Evolutionary conservation across 2,888 invertebrate species (phyloP).

Genomic region (Cheilosia urbana): DNA sequence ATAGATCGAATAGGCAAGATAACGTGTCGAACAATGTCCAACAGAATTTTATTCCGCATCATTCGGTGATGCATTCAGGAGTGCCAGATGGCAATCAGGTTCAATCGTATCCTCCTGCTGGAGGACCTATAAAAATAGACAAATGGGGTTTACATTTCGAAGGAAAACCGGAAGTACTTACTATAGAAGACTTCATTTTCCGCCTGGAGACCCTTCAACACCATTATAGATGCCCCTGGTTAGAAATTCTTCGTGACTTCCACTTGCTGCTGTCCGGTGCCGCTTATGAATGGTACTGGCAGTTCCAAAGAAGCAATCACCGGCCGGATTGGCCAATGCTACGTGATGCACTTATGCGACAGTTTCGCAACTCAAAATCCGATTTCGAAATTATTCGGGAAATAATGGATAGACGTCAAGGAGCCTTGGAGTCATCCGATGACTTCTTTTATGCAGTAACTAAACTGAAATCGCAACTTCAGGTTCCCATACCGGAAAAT

Average conservation of each 20-base stretch:
- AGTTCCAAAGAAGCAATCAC: background rate
- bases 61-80: no score
- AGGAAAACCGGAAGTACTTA: background rate
- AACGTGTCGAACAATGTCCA: no score
- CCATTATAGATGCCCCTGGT: background rate
- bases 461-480: background rate
- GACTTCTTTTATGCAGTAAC: background rate
- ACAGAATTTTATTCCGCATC: no score
- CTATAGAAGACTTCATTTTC: background rate
- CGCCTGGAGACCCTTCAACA: no score
- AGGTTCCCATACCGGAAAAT: no score
- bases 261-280: no score
- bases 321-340: background rate
- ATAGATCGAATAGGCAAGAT: no score
- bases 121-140: background rate
- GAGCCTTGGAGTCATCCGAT: background rate
- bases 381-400: slow-evolving; percentile 16
- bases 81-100: background rate
- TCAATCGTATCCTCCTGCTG: background rate
- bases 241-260: no score
- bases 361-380: background rate
- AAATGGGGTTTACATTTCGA: background rate
- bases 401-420: background rate
- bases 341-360: background rate
- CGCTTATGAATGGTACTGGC: slow-evolving; percentile 1